Evolutionary conservation across 2,797 vertebrate genomes (phyloP), one percentile per base, ranked within the genome.

Genomic region (Phataginus tricuspis): DNA sequence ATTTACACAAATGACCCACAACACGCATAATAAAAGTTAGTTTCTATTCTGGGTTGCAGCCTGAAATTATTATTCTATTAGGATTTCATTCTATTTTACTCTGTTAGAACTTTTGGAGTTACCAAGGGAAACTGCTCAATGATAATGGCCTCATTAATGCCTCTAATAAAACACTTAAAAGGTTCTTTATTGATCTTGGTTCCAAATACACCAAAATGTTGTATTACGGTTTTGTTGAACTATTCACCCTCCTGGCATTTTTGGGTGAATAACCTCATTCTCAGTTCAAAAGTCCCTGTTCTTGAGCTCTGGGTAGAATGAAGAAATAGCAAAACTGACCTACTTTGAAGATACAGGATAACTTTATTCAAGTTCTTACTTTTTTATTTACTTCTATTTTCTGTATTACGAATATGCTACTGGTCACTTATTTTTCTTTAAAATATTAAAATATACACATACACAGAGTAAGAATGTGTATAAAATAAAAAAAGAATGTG

Each of bases 181-280:
- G 79, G 85, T 96, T 92, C 92, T 96, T 98, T 98, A 98, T 97
- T 98, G 97, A 98, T 98, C 94, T 98, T 97, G 71, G 77, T 97
- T 96, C 98, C 87, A 96, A 97, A 98, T 97, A 87, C 64, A 92
- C 93, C 97, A 96, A 82, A 97, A 97, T 72, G 7, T 85, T 97
- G 55, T 87, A 85, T 95, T 93, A 97, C 55, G 97, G 34, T 86
- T 95, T 34, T 88, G 96, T 77, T 84, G 92, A 98, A 98, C 98
- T 97, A 89, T 97, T 98, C 97, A 98, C 97, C 96, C 85, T 96
- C 78, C 87, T 96, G 77, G 90, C 75, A 87, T 86, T 97, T 68
- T 97, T 86, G 94, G 4, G 71, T 97, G 95, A 98, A 97, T 95
- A 94, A 74, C 55, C 91, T 94, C 85, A 87, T 97, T 97, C 86